Conservation (phyloP, 2,113 vertebrate species). For the Cyprinus carpio region DNA sequence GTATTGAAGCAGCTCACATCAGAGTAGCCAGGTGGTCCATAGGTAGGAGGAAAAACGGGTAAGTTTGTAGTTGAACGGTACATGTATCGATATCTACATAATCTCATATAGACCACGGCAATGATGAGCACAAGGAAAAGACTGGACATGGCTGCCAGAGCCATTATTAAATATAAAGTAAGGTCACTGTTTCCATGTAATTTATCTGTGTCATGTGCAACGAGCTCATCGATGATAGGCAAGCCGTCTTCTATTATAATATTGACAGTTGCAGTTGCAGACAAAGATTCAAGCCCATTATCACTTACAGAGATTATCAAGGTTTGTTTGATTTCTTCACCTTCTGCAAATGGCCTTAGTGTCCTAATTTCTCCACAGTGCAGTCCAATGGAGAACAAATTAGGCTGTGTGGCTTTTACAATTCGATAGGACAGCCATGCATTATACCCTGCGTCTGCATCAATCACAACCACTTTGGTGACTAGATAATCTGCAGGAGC, state of each 20-base stretch:
- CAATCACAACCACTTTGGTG: slow-evolving; percentile 79
- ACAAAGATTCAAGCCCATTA: slow-evolving; percentile 68
- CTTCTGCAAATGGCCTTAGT: slow-evolving; percentile 61
- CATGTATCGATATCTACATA: slow-evolving; percentile 61
- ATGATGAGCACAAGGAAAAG: slow-evolving; percentile 67
- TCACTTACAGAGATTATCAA: slow-evolving; percentile 68
- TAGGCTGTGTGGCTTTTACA: slow-evolving; percentile 64
- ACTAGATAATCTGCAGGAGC: slow-evolving; percentile 79
- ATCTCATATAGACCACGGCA: slow-evolving; percentile 65
- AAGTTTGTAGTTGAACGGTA: slow-evolving; percentile 63
- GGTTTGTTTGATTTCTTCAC: slow-evolving; percentile 65
- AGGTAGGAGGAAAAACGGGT: slow-evolving; percentile 68
- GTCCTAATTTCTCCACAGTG: slow-evolving; percentile 72
- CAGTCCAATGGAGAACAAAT: slow-evolving; percentile 66
- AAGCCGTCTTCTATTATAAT: slow-evolving; percentile 64
- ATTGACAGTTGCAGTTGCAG: slow-evolving; percentile 68
- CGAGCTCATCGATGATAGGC: slow-evolving; percentile 66
- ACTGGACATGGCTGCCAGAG: slow-evolving; percentile 65
- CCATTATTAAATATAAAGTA: slow-evolving; percentile 73
- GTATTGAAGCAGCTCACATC: slow-evolving; percentile 70
- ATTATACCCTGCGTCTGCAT: slow-evolving; percentile 73
- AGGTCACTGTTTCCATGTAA: slow-evolving; percentile 57
- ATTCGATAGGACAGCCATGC: slow-evolving; percentile 73
- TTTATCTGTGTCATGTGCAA: slow-evolving; percentile 57
- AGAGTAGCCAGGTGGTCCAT: slow-evolving; percentile 63